phyloP scores from a whole-genome alignment of 2,113 vertebrate genomes.

The Misgurnus anguillicaudatus region DNA sequence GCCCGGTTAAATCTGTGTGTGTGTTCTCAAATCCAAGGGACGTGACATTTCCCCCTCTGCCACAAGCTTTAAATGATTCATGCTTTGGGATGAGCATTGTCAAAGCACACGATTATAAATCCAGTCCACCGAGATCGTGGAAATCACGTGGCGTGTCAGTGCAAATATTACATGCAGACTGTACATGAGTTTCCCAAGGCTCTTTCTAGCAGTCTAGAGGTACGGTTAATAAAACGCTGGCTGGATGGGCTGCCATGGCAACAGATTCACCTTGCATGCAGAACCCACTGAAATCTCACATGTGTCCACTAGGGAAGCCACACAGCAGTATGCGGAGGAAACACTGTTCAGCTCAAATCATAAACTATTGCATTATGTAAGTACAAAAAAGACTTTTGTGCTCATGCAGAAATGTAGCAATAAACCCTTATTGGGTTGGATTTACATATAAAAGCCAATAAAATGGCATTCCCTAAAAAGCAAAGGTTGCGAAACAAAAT shows the following conservation, averaged over 20 bases:
- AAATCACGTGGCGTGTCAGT: conserved; percentile 23
- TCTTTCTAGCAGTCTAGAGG: conserved; percentile 60
- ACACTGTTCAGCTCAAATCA: background rate
- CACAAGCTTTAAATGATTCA: conserved; percentile 77
- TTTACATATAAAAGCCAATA: background rate
- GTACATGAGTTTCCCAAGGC: conserved; percentile 37
- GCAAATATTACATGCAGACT: conserved; percentile 40
- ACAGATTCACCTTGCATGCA: conserved; percentile 73
- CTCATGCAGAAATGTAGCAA: too few species aligned
- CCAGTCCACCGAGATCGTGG: conserved; percentile 29
- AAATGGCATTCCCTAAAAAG: background rate
- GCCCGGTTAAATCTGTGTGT: conserved; percentile 24
- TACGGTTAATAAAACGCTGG: conserved; percentile 72
- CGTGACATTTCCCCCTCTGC: conserved; percentile 74
- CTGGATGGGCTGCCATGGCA: conserved; percentile 74
- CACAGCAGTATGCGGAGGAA: background rate
- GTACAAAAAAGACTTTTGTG: too few species aligned
- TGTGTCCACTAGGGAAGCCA: conserved; percentile 57
- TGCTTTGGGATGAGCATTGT: conserved; percentile 71
- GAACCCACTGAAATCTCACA: conserved; percentile 60
- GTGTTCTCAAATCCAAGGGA: conserved; percentile 61
- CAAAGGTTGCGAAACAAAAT: background rate
- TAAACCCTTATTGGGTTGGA: too few species aligned
- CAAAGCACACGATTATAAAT: conserved; percentile 59
- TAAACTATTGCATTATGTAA: background rate